Evolutionary conservation across 2,888 invertebrate genomes (phyloP).

Genomic region (Dicranocentrus wangi): DNA sequence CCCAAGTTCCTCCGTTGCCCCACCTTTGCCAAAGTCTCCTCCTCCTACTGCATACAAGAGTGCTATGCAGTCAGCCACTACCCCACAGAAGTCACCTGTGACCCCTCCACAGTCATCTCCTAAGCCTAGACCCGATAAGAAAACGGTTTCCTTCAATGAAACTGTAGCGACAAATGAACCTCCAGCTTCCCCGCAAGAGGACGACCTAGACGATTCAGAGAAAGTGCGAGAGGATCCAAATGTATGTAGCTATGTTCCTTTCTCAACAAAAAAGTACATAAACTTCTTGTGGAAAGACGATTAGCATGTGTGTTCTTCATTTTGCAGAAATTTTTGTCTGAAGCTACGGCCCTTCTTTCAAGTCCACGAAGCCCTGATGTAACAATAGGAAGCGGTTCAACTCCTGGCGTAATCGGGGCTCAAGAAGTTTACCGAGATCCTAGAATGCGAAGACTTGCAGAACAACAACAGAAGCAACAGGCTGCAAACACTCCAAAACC

Average conservation of each 20-base stretch:
- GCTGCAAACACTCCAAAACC: slow-evolving; percentile 81
- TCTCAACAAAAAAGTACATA: not conserved
- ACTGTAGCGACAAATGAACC: slow-evolving; percentile 78
- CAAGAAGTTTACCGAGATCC: slow-evolving; percentile 96
- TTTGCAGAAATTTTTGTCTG: slow-evolving; percentile 84
- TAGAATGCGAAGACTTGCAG: slow-evolving; percentile 88
- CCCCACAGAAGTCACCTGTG: slow-evolving; percentile 73
- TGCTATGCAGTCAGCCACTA: slow-evolving; percentile 60
- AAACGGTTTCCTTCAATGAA: slow-evolving; percentile 72
- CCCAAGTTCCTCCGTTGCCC: slow-evolving; percentile 61
- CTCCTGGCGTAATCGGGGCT: slow-evolving; percentile 97
- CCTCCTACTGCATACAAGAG: slow-evolving; percentile 66
- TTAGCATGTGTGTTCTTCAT: slow-evolving; percentile 54
- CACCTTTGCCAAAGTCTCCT: slow-evolving; percentile 72
- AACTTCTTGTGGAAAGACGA: not conserved
- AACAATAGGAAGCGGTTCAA: slow-evolving; percentile 78
- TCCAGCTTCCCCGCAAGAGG: slow-evolving; percentile 74
- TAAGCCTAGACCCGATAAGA: slow-evolving; percentile 70
- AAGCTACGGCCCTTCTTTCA: slow-evolving; percentile 86
- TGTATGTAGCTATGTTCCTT: too few relatives aligned
- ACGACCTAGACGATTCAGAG: slow-evolving; percentile 75
- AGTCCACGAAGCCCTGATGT: slow-evolving; percentile 83
- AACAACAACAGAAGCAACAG: slow-evolving; percentile 82
- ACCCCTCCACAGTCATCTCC: slow-evolving; percentile 74
- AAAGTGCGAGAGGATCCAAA: slow-evolving; percentile 86